Evolutionary conservation across 1,140 invertebrate genomes (phyloP).

Genomic region (Drosophila neocordata): DNA sequence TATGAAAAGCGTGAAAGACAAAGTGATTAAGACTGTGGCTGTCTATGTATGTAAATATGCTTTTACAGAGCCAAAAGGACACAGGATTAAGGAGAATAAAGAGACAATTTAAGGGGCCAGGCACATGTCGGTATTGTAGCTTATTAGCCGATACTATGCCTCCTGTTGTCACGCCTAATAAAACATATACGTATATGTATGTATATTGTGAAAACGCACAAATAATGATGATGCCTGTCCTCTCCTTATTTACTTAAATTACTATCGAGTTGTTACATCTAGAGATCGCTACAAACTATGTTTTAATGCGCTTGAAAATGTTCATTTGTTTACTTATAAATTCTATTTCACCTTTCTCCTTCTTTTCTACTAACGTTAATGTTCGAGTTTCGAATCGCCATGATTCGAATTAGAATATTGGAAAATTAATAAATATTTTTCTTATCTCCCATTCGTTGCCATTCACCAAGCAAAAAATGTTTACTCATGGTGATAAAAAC

Average conservation of each 20-base stretch:
- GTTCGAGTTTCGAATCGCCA: slow-evolving; percentile 24
- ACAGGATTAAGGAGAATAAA: slow-evolving; percentile 20
- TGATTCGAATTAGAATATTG: slow-evolving; percentile 40
- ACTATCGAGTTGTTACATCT: slow-evolving; percentile 34
- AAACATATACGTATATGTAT: slow-evolving; percentile 8
- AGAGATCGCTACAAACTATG: slow-evolving; percentile 52
- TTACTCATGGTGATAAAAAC: neutral
- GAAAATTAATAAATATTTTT: slow-evolving; percentile 40
- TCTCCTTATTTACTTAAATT: slow-evolving; percentile 30
- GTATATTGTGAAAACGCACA: slow-evolving; percentile 7
- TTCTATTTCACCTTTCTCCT: slow-evolving; percentile 79
- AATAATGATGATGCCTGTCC: slow-evolving; percentile 8
- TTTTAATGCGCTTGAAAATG: slow-evolving; percentile 55
- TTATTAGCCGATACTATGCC: slow-evolving; percentile 14
- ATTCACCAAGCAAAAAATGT: slow-evolving; percentile 2
- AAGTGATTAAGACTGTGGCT: neutral
- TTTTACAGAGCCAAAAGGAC: slow-evolving; percentile 20
- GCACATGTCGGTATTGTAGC: slow-evolving; percentile 32
- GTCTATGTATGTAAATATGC: slow-evolving; percentile 1
- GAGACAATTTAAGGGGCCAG: slow-evolving; percentile 30
- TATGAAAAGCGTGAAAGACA: too few relatives aligned
- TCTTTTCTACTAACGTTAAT: slow-evolving; percentile 53
- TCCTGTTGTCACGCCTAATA: slow-evolving; percentile 28
- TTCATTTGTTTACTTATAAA: slow-evolving; percentile 69
- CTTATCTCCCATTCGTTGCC: slow-evolving; percentile 3